Conservation (phyloP, 37 sponge, comb jelly and placozoan genomes). For the Spongia lamella region DNA sequence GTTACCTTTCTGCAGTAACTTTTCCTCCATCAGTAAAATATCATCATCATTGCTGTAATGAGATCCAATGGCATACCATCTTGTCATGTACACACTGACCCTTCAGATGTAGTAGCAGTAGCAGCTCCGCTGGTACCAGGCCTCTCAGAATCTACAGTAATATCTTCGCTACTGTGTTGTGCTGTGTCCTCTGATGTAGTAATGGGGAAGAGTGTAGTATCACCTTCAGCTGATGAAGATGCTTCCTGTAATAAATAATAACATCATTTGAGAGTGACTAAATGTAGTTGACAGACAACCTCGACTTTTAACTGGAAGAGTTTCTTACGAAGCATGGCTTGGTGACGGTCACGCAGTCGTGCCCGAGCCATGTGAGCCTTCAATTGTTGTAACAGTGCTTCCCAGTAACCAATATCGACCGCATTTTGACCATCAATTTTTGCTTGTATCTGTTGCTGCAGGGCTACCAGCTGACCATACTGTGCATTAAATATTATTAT, state of each 20-base stretch:
- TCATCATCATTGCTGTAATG: conserved; percentile 10
- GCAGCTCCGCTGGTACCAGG: not conserved
- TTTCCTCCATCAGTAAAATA: conserved; percentile 65
- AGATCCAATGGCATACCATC: not conserved
- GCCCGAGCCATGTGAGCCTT: conserved; percentile 88
- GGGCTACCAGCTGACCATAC: conserved; percentile 74
- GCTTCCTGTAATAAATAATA: conserved; percentile 28
- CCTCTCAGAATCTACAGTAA: not conserved
- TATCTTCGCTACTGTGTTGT: too few species aligned
- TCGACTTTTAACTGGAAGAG: conserved; percentile 76
- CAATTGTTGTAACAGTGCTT: conserved; percentile 78
- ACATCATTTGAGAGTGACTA: not conserved
- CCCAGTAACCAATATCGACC: conserved; percentile 92
- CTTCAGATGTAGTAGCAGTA: not conserved
- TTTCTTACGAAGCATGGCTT: conserved; percentile 80
- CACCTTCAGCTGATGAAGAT: conserved; percentile 10
- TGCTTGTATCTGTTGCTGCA: conserved; percentile 78
- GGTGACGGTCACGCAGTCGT: conserved; percentile 86
- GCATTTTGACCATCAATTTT: conserved; percentile 70
- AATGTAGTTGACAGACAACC: conserved; percentile 13
- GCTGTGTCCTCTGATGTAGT: conserved; percentile 9
- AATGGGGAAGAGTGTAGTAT: conserved; percentile 57
- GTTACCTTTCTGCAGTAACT: conserved; percentile 59
- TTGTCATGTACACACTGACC: not conserved
- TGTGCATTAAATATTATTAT: not conserved